Conservation (phyloP, 2,888 invertebrate species). For the Chloroclystis v-ata region DNA sequence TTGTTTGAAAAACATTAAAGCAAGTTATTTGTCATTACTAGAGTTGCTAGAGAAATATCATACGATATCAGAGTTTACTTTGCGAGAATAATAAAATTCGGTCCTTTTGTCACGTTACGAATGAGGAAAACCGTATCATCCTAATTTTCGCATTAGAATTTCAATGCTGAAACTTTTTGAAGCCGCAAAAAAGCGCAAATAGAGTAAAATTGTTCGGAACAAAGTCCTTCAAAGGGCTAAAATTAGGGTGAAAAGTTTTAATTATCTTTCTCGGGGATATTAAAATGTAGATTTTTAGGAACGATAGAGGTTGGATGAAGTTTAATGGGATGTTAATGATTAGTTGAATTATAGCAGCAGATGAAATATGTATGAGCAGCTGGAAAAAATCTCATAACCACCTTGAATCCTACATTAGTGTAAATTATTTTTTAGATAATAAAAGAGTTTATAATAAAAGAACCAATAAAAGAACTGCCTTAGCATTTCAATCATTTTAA, state of each 20-base stretch:
- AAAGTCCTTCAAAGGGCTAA: slow-evolving; percentile 31
- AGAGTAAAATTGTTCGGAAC: slow-evolving; percentile 32
- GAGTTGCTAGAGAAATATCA: too few relatives aligned
- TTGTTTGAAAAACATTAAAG: too few relatives aligned
- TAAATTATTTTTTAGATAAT: too few relatives aligned
- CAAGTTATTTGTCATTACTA: too few relatives aligned
- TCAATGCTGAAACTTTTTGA: slow-evolving; percentile 23
- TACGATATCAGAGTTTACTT: slow-evolving; percentile 3
- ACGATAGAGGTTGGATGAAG: slow-evolving; percentile 25
- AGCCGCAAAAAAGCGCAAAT: slow-evolving; percentile 31
- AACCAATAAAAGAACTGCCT: too few relatives aligned
- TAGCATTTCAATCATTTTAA: too few relatives aligned
- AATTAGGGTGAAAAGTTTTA: slow-evolving; percentile 32
- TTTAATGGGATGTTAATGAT: slow-evolving; percentile 27
- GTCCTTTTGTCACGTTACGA: slow-evolving; percentile 12
- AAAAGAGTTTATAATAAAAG: too few relatives aligned
- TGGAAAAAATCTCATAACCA: too few relatives aligned
- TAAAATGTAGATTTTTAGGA: slow-evolving; percentile 28
- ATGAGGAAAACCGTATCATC: slow-evolving; percentile 19
- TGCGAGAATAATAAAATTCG: slow-evolving; percentile 8
- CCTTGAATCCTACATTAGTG: too few relatives aligned
- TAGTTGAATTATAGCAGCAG: slow-evolving; percentile 8
- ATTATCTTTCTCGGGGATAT: slow-evolving; percentile 28
- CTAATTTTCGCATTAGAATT: slow-evolving; percentile 24
- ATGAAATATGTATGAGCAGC: too few relatives aligned